Conservation (phyloP, 2,888 invertebrate species). For the Drosophila algonquin region DNA sequence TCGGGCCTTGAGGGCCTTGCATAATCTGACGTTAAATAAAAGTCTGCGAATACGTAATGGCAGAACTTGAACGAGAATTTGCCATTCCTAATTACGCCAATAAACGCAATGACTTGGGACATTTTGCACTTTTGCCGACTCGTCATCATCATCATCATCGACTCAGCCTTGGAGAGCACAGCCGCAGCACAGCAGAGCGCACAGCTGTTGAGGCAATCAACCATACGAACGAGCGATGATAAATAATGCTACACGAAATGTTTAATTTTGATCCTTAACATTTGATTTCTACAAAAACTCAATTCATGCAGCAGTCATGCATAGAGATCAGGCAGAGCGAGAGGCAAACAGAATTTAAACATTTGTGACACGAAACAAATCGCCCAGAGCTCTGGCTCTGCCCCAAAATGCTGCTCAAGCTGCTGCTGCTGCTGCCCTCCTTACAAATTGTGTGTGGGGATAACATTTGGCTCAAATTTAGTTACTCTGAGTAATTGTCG, state of each 20-base stretch:
- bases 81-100: conserved; percentile 42
- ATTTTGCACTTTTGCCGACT: conserved; percentile 52
- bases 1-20: conserved; percentile 16
- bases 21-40: conserved; percentile 15
- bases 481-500: conserved; percentile 22
- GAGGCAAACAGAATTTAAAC: conserved; percentile 59
- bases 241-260: conserved; percentile 55
- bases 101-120: conserved; percentile 48
- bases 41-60: conserved; percentile 18
- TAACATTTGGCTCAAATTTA: conserved; percentile 33
- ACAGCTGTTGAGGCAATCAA: conserved; percentile 77
- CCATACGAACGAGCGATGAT: conserved; percentile 64
- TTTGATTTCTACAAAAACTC: conserved; percentile 57
- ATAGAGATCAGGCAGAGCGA: conserved; percentile 18
- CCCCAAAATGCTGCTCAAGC: conserved; percentile 22
- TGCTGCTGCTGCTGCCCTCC: conserved; percentile 20
- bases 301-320: conserved; percentile 20
- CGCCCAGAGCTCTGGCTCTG: conserved; percentile 37
- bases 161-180: conserved; percentile 23
- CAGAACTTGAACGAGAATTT: conserved; percentile 29
- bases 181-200: conserved; percentile 32
- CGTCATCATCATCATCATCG: neutral
- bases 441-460: conserved; percentile 13
- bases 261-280: conserved; percentile 32
- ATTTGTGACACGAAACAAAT: conserved; percentile 79